Conservation (phyloP, 2,113 vertebrate species). For the Entelurus aequoreus region DNA sequence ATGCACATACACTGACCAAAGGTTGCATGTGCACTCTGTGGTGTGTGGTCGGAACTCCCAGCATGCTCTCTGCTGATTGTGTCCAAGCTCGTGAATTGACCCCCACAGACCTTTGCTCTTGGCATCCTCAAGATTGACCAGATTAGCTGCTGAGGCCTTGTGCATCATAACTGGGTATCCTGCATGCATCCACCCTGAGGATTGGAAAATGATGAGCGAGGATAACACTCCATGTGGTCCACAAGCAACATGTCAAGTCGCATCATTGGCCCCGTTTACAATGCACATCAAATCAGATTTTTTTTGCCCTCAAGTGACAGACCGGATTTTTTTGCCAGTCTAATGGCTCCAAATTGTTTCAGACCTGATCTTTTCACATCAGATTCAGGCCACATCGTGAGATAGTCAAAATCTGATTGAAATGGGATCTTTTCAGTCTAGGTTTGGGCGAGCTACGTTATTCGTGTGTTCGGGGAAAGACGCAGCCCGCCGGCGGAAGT, state of each 20-base stretch:
- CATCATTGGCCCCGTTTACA: neutral
- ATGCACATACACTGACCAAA: conserved; percentile 77
- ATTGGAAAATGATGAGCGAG: neutral
- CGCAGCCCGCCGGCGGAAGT: no score
- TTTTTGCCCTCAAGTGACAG: no score
- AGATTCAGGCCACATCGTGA: neutral
- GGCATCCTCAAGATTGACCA: conserved; percentile 22
- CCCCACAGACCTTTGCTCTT: conserved; percentile 53
- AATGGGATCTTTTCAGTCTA: no score
- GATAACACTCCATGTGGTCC: neutral
- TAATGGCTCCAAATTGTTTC: no score
- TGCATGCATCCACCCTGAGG: conserved; percentile 75
- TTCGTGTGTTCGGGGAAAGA: no score
- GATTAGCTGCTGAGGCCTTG: neutral
- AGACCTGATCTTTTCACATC: no score
- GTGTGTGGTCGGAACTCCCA: conserved; percentile 77
- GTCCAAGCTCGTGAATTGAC: conserved; percentile 70
- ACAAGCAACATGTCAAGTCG: neutral
- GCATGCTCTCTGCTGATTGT: conserved; percentile 73
- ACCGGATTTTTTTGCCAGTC: no score
- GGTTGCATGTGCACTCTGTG: conserved; percentile 78
- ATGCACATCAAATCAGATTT: no score
- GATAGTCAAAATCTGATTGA: neutral
- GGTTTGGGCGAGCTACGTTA: no score
- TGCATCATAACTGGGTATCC: conserved; percentile 74